A percentile compares a stretch with the other conserved stretches of the same genome.
phyloP scores from a whole-genome alignment of 2,888 invertebrate genomes.

The Epinotia nisella region DNA sequence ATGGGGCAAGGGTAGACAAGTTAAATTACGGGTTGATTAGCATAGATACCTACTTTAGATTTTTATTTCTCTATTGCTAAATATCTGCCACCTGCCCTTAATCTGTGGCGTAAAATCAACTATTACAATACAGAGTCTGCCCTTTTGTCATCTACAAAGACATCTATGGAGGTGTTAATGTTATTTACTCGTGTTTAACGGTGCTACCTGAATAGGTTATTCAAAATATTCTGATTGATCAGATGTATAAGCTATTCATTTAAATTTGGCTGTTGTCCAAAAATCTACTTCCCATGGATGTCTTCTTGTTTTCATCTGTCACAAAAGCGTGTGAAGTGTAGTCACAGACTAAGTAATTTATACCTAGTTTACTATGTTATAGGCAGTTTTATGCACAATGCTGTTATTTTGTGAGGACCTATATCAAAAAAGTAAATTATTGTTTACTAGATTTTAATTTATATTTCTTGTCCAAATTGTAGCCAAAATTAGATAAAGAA shows the following conservation, averaged over 20 bases:
- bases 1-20: conserved; percentile 27
- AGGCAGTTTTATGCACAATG: conserved; percentile 6
- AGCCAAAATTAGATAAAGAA: neutral
- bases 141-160: conserved; percentile 32
- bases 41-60: neutral
- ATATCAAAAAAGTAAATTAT: neutral
- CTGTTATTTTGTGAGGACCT: neutral
- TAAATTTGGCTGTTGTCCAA: neutral
- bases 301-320: conserved; percentile 26
- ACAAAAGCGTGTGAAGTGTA: conserved; percentile 18
- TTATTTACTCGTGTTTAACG: conserved; percentile 30
- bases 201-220: conserved; percentile 31
- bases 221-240: conserved; percentile 10
- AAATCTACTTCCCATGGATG: conserved; percentile 11
- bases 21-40: conserved; percentile 2
- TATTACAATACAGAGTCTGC: conserved; percentile 7
- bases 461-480: conserved; percentile 3
- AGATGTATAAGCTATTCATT: neutral
- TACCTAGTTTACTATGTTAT: neutral
- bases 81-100: neutral
- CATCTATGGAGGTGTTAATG: conserved; percentile 11
- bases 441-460: neutral
- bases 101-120: neutral
- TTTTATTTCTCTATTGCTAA: conserved; percentile 12
- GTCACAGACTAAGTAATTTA: conserved; percentile 10